Percentiles rank a stretch among this genome's conserved stretches.
Evolutionary conservation across 2,797 vertebrate species (phyloP).

Genomic region (Sorex maritimensis): DNA sequence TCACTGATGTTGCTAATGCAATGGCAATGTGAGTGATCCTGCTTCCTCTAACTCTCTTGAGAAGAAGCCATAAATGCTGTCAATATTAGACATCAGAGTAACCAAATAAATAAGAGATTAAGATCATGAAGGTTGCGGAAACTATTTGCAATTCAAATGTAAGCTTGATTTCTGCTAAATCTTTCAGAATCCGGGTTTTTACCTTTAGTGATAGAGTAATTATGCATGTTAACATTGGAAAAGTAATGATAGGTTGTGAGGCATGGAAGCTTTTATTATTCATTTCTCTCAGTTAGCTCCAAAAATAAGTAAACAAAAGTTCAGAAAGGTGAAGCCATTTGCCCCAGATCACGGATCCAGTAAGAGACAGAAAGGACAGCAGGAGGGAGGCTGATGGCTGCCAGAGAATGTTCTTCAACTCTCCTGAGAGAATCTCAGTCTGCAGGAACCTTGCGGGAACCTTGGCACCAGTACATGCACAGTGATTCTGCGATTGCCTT

Average conservation of each 20-base stretch:
- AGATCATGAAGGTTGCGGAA: not conserved
- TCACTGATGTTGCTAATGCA: constrained; percentile 42
- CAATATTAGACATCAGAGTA: constrained; percentile 25
- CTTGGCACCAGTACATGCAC: not conserved
- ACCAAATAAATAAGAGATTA: constrained; percentile 59
- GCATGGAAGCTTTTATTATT: constrained; percentile 20
- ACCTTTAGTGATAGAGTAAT: constrained; percentile 35
- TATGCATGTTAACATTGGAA: constrained; percentile 54
- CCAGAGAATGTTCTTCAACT: not conserved
- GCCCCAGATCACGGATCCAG: not conserved
- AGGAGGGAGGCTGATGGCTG: not conserved
- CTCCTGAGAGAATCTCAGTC: not conserved
- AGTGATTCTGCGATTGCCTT: not conserved
- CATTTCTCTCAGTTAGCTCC: not conserved
- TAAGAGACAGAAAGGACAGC: not conserved
- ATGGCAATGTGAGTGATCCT: not conserved
- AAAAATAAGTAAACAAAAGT: constrained; percentile 53
- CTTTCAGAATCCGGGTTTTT: constrained; percentile 25
- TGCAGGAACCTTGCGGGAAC: not conserved
- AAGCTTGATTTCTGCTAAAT: constrained; percentile 36
- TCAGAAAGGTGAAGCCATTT: constrained; percentile 44
- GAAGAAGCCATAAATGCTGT: constrained; percentile 26
- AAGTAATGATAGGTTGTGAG: constrained; percentile 7
- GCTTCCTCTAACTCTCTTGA: not conserved
- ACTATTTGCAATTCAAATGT: constrained; percentile 67